phyloP scores from a whole-genome alignment of 2,797 vertebrate genomes.

The Chaenodraco wilsoni region DNA sequence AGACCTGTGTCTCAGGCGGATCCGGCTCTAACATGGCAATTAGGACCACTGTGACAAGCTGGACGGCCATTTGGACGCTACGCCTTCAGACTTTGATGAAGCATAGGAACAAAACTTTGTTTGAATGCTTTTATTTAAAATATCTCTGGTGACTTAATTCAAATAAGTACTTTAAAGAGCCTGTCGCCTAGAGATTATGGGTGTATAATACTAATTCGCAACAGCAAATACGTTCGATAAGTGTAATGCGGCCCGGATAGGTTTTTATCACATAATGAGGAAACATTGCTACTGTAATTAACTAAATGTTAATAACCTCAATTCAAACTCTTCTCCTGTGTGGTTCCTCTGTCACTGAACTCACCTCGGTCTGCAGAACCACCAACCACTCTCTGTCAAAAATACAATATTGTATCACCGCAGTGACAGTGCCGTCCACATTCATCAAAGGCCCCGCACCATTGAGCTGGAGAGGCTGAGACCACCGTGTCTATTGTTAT shows the following conservation, averaged over 20 bases:
- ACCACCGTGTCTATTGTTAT: background rate
- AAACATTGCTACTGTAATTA: constrained; percentile 16
- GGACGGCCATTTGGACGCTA: constrained; percentile 31
- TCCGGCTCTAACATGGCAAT: constrained; percentile 62
- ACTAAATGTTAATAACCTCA: constrained; percentile 27
- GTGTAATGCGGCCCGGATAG: constrained; percentile 4
- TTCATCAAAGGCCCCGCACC: background rate
- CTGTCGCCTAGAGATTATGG: background rate
- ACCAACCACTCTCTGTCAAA: background rate
- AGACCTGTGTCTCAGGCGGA: constrained; percentile 59
- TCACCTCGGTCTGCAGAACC: background rate
- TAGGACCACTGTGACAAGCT: constrained; percentile 57
- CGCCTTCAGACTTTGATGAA: constrained; percentile 34
- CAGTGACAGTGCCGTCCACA: background rate
- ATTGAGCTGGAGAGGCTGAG: background rate
- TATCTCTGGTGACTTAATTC: constrained; percentile 12
- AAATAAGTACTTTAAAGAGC: background rate
- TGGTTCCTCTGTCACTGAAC: background rate
- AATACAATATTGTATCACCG: constrained; percentile 5
- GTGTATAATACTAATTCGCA: background rate
- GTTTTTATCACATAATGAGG: constrained; percentile 36
- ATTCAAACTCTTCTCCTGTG: background rate
- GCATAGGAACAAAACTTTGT: constrained; percentile 29
- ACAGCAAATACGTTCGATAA: background rate
- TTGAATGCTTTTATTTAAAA: constrained; percentile 37